Evolutionary conservation across 1,140 invertebrate species (phyloP).

Genomic region (Brachionus koreanus): DNA sequence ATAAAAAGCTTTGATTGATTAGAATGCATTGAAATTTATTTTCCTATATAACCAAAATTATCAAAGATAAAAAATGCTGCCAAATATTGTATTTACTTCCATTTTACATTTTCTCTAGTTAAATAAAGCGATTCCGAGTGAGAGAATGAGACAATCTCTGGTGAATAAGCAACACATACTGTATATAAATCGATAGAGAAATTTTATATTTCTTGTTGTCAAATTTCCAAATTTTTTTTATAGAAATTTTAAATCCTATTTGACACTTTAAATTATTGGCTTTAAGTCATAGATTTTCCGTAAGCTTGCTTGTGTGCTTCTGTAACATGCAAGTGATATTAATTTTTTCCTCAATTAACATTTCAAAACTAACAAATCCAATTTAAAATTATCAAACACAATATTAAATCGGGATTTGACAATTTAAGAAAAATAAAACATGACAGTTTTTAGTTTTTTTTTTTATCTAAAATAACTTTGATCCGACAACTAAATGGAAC

Average conservation of each 20-base stretch:
- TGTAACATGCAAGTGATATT: background rate
- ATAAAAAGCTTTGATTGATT: background rate
- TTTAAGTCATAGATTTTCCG: conserved; percentile 1
- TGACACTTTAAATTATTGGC: background rate
- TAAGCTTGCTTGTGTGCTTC: background rate
- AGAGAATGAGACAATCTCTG: background rate
- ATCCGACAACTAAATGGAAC: background rate
- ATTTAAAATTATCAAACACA: conserved; percentile 5
- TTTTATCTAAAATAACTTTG: background rate
- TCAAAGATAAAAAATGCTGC: background rate
- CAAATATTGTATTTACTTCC: background rate
- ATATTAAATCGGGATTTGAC: background rate
- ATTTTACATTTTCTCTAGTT: background rate
- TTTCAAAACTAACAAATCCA: conserved; percentile 8
- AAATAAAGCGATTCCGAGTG: background rate
- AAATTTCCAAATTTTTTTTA: background rate
- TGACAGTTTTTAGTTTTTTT: background rate
- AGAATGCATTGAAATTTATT: background rate
- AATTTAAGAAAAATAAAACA: background rate
- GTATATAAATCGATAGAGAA: background rate
- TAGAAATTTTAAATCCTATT: background rate
- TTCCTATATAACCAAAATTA: background rate
- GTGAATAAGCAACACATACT: background rate
- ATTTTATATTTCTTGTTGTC: background rate
- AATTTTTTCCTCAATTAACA: conserved; percentile 4